Conservation (phyloP, 2,797 vertebrate genomes). For the Cryptoblepharus egeriae region DNA sequence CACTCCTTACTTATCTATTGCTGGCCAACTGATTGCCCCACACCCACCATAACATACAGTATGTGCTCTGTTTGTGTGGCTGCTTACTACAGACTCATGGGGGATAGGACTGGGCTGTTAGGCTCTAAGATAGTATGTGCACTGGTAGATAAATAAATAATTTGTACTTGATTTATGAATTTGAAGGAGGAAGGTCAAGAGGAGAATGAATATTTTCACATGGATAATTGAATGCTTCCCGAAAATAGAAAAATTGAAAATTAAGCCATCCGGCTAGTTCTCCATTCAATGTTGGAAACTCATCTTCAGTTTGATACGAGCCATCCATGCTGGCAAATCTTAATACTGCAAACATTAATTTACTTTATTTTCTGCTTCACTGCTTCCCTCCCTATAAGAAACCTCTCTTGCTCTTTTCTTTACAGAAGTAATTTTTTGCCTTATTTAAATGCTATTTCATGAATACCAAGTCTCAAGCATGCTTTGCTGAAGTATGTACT, state of each 20-base stretch:
- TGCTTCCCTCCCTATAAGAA: not conserved
- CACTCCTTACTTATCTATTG: too few relatives aligned
- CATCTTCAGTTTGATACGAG: not conserved
- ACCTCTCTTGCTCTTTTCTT: not conserved
- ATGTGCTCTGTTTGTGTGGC: too few relatives aligned
- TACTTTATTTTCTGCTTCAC: constrained; percentile 14
- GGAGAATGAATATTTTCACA: constrained; percentile 7
- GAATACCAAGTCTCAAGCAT: not conserved
- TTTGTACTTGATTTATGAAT: not conserved
- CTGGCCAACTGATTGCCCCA: too few relatives aligned
- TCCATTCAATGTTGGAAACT: not conserved
- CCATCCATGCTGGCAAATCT: not conserved
- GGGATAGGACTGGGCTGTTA: too few relatives aligned
- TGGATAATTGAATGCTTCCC: not conserved
- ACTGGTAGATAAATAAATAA: not conserved
- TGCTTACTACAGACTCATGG: too few relatives aligned
- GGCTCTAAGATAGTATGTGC: not conserved
- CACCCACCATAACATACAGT: too few relatives aligned
- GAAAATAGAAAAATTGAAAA: constrained; percentile 22
- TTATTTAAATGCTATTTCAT: not conserved
- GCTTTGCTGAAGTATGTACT: not conserved
- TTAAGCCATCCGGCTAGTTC: not conserved
- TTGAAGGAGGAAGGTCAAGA: not conserved
- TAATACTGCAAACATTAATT: constrained; percentile 19
- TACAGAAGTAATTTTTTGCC: not conserved